Evolutionary conservation across 2,888 invertebrate species (phyloP).

Genomic region (Lithodes maja): DNA sequence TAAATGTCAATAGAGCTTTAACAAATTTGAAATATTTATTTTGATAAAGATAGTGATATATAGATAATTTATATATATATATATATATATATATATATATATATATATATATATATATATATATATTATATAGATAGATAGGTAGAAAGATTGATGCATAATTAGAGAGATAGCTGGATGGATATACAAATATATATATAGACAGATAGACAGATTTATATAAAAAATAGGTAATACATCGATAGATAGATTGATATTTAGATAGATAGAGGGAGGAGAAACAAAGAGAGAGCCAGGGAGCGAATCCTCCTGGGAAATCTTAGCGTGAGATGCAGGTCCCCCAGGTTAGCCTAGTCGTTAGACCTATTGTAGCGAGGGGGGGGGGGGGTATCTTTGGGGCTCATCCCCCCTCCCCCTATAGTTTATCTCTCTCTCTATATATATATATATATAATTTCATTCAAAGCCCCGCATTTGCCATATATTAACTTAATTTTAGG

Average conservation of each 20-base stretch:
- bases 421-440: background rate
- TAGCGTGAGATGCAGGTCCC: constrained; percentile 11
- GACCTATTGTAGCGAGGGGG: constrained; percentile 17
- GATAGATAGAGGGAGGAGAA: background rate
- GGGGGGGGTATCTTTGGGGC: background rate
- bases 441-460: too few species aligned
- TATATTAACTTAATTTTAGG: too few species aligned
- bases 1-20: too few species aligned
- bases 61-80: too few species aligned
- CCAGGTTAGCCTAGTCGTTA: constrained; percentile 8
- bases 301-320: constrained; percentile 21
- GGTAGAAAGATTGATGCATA: background rate
- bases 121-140: background rate
- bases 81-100: background rate
- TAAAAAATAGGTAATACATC: background rate
- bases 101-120: too few species aligned
- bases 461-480: too few species aligned
- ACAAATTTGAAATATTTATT: too few species aligned
- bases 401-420: background rate
- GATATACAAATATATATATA: background rate
- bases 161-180: background rate
- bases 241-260: background rate
- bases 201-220: background rate
- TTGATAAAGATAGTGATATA: too few species aligned
- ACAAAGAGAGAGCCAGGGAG: background rate